These are phyloP conservation scores for Mustela erminea DNA, from an alignment of 2,797 vertebrate species.

Conservation along the genomic window DNA sequence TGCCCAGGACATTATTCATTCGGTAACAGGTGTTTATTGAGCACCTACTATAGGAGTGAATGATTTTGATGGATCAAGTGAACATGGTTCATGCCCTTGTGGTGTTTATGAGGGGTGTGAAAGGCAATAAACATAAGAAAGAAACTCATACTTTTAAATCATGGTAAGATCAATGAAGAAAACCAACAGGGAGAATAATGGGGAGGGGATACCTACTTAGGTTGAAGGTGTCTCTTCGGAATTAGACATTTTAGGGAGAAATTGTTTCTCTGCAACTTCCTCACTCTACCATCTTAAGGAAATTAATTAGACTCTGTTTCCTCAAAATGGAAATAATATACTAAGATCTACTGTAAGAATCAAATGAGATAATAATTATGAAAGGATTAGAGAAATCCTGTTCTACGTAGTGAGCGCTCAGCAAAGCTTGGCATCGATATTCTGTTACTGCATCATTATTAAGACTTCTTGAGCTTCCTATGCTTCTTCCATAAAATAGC, in stretches of 20 bases:
- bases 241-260: not conserved
- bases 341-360: not conserved
- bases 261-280: not conserved
- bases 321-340: not conserved
- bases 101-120: not conserved
- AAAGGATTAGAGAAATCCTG: not conserved
- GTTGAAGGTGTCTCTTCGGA: not conserved
- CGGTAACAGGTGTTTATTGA: not conserved
- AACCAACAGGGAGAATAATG: not conserved
- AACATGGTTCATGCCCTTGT: not conserved
- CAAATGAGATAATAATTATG: not conserved
- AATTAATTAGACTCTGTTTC: not conserved
- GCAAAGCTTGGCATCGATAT: not conserved
- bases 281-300: not conserved
- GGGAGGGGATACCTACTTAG: not conserved
- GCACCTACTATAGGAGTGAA: not conserved
- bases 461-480: not conserved
- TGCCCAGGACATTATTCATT: not conserved
- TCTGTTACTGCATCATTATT: not conserved
- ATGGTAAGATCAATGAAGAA: not conserved
- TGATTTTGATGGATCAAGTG: not conserved
- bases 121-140: slow-evolving; percentile 12
- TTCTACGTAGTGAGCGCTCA: accelerated
- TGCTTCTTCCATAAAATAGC: not conserved
- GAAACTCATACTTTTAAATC: slow-evolving; percentile 32